Base-by-base conservation (phyloP, 1,140 invertebrate genomes). In the Apocrypta bakeri region DNA sequence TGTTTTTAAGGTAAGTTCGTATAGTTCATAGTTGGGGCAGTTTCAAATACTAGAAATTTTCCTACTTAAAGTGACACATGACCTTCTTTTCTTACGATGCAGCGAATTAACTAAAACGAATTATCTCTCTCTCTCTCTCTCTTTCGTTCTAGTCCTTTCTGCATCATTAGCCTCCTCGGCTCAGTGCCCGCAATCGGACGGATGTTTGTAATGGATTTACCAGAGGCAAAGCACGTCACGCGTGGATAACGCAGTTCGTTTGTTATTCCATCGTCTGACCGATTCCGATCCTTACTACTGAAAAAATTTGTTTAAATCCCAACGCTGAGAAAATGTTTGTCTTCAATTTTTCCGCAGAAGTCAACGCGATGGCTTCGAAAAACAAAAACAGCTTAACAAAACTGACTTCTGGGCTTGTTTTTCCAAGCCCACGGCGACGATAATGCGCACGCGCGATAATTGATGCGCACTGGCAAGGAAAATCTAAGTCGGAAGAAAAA, bases 41-140 rank as follows among this genome's bases (percentile, higher is more conserved):
- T 37, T 37, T 37, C 33, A 9, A 37, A 37, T 37, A 63, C 31
- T 12, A n/a, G 63, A 17, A n/a, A n/a, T n/a, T n/a, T n/a, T n/a
- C n/a, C 37, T 6, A 42, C 42, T 48, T 48, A 3, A 48, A 48
- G 42, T 48, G 42, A 48, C 42, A 17, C 42, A 9, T 9, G 40
- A 42, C 1, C 40, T 42, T 42, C 40, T 42, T 42, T 42, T 37
- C 33, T 9, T 37, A 37, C 64, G 61, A 1, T 17, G 37, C 56
- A 77, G 25, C 64, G 64, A 79, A 79, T 79, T 69, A 69, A 79
- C 64, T 31, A 69, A 79, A 79, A 79, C 64, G 76, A 79, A 79
- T 63, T 25, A 79, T 73, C 68, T 77, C 33, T 76, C 42, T 68
- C 63, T 69, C 25, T 66, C 81, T 78, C 72, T 85, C 78, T 69